Evolutionary conservation across 2,797 vertebrate genomes (phyloP).

Genomic region (Gastrophryne carolinensis): DNA sequence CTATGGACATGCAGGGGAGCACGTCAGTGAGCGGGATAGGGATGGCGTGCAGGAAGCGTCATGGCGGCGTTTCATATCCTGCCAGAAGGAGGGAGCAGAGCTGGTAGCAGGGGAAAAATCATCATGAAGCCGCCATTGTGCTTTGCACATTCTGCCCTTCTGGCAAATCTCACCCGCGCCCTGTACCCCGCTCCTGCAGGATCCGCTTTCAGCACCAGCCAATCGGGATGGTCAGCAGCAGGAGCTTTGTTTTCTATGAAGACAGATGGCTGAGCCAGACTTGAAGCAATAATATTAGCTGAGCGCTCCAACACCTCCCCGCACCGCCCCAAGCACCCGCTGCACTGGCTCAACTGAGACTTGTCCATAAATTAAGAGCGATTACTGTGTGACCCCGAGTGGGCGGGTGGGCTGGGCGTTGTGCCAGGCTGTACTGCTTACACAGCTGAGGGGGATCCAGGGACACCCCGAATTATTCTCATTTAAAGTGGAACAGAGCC

Average conservation of each 20-base stretch:
- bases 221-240: conserved; percentile 6
- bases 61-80: not conserved
- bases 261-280: conserved; percentile 15
- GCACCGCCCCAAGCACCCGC: not conserved
- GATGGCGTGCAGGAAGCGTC: not conserved
- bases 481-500: too few relatives aligned
- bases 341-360: not conserved
- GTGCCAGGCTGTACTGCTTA: too few relatives aligned
- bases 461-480: not conserved
- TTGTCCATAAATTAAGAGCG: not conserved
- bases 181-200: not conserved
- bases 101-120: not conserved
- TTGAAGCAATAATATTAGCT: not conserved
- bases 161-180: conserved; percentile 27
- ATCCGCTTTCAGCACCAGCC: conserved; percentile 16
- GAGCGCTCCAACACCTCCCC: not conserved
- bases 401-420: not conserved
- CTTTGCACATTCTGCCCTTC: conserved; percentile 5
- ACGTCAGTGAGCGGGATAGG: conserved; percentile 7
- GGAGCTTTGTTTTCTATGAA: conserved; percentile 24
- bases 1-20: not conserved
- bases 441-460: not conserved
- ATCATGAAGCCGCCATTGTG: not conserved
- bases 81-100: conserved; percentile 10
- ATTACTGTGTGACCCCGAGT: not conserved